Conservation (phyloP, 1,140 invertebrate genomes). For the Cephus cinctus region DNA sequence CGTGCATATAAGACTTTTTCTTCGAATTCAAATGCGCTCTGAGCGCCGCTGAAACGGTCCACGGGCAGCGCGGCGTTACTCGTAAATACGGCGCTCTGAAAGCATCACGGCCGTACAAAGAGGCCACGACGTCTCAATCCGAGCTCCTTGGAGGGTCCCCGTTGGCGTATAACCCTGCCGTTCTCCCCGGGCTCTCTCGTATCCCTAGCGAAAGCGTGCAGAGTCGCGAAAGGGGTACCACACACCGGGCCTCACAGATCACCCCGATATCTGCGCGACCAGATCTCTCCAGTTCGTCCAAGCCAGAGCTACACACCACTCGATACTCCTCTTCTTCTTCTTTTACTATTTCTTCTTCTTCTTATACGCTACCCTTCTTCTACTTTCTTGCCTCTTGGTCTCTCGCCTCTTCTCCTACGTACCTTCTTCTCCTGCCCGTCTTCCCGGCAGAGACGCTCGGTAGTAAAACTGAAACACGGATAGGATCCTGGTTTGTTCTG, state of each 20-base stretch:
- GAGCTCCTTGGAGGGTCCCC: conserved; percentile 51
- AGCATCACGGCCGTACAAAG: conserved; percentile 52
- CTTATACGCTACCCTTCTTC: conserved; percentile 13
- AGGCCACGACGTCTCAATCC: conserved; percentile 56
- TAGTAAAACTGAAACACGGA: not conserved
- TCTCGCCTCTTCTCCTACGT: conserved; percentile 6
- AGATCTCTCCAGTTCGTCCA: conserved; percentile 40
- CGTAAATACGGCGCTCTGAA: conserved; percentile 55
- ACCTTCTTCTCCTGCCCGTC: conserved; percentile 2
- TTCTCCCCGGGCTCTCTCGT: conserved; percentile 4
- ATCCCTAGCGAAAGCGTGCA: conserved; percentile 41
- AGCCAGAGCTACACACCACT: conserved; percentile 9
- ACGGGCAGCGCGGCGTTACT: conserved; percentile 45
- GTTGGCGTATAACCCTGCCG: conserved; percentile 14
- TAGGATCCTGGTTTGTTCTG: not conserved
- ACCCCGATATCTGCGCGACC: conserved; percentile 49
- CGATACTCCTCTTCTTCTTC: conserved; percentile 2
- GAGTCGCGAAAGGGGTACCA: conserved; percentile 53
- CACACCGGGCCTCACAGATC: conserved; percentile 57
- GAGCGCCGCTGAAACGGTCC: conserved; percentile 8
- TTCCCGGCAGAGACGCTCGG: no score
- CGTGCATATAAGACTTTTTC: conserved; percentile 33
- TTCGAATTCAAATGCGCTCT: conserved; percentile 42
- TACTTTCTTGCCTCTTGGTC: conserved; percentile 15
- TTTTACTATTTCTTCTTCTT: conserved; percentile 8